These are phyloP conservation scores for Ceuthmochares aereus DNA, from an alignment of 2,113 vertebrate species.

Conservation along the genomic window DNA sequence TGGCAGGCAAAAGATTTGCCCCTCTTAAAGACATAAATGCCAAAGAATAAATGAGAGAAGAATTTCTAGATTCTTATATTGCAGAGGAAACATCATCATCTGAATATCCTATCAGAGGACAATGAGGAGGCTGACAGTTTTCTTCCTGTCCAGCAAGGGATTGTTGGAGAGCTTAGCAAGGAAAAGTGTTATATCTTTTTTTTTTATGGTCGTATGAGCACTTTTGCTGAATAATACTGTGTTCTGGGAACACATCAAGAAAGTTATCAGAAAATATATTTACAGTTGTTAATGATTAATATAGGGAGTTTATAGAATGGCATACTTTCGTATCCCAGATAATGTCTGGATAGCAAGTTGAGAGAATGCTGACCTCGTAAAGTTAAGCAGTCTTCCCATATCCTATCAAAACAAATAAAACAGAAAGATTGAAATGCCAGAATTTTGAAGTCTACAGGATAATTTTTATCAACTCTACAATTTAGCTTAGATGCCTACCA, in stretches of 20 bases:
- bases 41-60: not conserved
- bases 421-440: not conserved
- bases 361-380: not conserved
- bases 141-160: not conserved
- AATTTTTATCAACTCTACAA: not conserved
- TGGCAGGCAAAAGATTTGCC: not conserved
- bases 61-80: not conserved
- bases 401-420: not conserved
- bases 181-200: not conserved
- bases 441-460: not conserved
- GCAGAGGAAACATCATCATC: not conserved
- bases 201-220: not conserved
- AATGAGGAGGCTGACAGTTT: not conserved
- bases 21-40: not conserved
- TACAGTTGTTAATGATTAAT: not conserved
- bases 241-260: not conserved
- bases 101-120: not conserved
- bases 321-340: not conserved
- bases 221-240: not conserved
- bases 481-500: not conserved
- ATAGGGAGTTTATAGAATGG: not conserved
- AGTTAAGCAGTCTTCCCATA: not conserved
- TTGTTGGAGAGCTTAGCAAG: not conserved
- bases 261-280: not conserved
- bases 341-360: not conserved